Conservation (phyloP, 2,797 vertebrate species). For the Alcedo atthis region DNA sequence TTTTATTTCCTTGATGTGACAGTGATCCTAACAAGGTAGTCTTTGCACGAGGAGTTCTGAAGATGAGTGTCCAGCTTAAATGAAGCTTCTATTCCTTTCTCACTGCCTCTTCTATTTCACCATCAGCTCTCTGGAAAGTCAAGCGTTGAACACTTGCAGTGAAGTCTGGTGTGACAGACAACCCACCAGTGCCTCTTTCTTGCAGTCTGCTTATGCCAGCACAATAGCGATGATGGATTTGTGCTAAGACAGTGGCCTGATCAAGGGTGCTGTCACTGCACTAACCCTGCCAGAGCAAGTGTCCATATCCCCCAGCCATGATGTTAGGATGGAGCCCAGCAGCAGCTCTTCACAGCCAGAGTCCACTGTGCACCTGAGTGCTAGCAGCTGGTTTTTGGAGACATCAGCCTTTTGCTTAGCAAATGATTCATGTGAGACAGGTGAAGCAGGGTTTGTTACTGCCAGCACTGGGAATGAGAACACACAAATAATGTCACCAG, state of each 20-base stretch:
- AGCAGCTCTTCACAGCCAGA: background rate
- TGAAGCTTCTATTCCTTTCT: background rate
- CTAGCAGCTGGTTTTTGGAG: background rate
- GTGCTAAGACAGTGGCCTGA: background rate
- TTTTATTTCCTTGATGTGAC: background rate
- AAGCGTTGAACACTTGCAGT: background rate
- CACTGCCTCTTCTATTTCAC: background rate
- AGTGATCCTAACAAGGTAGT: background rate
- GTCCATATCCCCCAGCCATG: background rate
- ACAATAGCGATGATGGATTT: accelerated
- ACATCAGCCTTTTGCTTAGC: background rate
- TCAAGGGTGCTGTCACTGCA: background rate
- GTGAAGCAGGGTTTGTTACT: background rate
- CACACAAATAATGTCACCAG: background rate
- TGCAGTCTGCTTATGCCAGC: background rate
- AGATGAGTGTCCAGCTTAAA: background rate
- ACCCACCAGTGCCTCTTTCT: too few relatives aligned
- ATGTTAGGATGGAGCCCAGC: background rate
- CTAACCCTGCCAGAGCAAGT: background rate
- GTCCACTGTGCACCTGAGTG: background rate
- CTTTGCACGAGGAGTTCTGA: background rate
- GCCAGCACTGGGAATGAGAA: background rate
- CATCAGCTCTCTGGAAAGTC: background rate
- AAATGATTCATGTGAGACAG: background rate
- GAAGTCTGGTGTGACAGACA: background rate